phyloP scores from a whole-genome alignment of 2,888 invertebrate species.

The Allolobophora icterica region DNA sequence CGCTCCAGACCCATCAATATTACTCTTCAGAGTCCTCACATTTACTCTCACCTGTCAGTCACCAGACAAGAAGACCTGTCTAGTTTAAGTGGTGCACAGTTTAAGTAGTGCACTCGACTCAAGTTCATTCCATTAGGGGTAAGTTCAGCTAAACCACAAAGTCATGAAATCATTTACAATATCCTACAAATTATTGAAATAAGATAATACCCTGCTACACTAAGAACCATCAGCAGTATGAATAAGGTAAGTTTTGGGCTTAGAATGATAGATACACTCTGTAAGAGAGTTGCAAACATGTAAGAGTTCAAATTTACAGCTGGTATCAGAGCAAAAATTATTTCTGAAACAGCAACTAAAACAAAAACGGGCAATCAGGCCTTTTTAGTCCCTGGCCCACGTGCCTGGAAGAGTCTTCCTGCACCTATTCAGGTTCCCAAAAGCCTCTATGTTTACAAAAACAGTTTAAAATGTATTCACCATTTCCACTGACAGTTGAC shows the following conservation, averaged over 20 bases:
- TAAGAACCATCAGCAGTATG: neutral
- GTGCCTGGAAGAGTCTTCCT: too few species aligned
- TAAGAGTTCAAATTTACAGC: neutral
- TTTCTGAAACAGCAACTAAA: too few species aligned
- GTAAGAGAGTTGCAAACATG: neutral
- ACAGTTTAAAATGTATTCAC: too few species aligned
- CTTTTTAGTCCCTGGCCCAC: too few species aligned
- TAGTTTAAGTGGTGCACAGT: neutral
- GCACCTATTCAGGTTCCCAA: too few species aligned
- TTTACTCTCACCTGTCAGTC: neutral
- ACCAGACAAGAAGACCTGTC: neutral
- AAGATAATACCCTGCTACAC: neutral
- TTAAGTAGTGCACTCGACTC: neutral
- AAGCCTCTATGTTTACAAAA: too few species aligned
- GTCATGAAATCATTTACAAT: neutral
- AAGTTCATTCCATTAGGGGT: neutral
- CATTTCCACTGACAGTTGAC: too few species aligned
- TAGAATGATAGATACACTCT: neutral
- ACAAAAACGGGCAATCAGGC: too few species aligned
- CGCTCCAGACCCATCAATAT: slow-evolving; percentile 8
- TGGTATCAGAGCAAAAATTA: neutral
- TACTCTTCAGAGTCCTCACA: neutral
- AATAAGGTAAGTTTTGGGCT: neutral
- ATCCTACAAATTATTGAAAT: neutral
- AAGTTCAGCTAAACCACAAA: neutral